These are phyloP conservation scores for Oostethus manadensis DNA, from an alignment of 2,113 vertebrate species.

Conservation along the genomic window DNA sequence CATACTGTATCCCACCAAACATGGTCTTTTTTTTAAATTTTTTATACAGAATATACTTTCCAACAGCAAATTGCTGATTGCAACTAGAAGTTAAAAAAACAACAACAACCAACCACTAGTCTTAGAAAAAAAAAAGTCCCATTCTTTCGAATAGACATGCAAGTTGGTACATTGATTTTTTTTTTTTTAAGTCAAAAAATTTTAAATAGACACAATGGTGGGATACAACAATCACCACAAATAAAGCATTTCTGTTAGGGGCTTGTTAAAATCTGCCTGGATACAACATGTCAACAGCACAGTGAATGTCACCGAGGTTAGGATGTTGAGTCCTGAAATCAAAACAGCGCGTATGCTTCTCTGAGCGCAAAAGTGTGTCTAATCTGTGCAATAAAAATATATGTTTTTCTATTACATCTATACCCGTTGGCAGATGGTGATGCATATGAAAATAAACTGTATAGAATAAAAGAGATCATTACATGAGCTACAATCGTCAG, in stretches of 20 bases:
- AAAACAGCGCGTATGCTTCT: conserved; percentile 22
- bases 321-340: conserved; percentile 38
- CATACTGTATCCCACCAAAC: not conserved
- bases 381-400: not conserved
- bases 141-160: too few species aligned
- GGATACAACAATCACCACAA: not conserved
- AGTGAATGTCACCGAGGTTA: conserved; percentile 52
- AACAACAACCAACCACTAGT: too few species aligned
- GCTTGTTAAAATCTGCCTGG: conserved; percentile 10
- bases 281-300: conserved; percentile 42
- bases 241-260: conserved; percentile 13
- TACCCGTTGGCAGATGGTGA: conserved; percentile 48
- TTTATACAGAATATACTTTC: not conserved
- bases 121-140: too few species aligned
- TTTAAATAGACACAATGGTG: too few species aligned
- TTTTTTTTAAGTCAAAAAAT: too few species aligned
- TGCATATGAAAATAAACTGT: conserved; percentile 52
- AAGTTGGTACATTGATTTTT: too few species aligned
- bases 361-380: not conserved
- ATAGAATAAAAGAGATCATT: conserved; percentile 47
- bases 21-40: not conserved
- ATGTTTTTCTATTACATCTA: conserved; percentile 28
- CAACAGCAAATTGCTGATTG: not conserved
- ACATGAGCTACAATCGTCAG: conserved; percentile 63
- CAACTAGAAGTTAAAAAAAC: not conserved